Base-by-base conservation (phyloP, 2,888 invertebrate genomes). In the Erpobdella octoculata region DNA sequence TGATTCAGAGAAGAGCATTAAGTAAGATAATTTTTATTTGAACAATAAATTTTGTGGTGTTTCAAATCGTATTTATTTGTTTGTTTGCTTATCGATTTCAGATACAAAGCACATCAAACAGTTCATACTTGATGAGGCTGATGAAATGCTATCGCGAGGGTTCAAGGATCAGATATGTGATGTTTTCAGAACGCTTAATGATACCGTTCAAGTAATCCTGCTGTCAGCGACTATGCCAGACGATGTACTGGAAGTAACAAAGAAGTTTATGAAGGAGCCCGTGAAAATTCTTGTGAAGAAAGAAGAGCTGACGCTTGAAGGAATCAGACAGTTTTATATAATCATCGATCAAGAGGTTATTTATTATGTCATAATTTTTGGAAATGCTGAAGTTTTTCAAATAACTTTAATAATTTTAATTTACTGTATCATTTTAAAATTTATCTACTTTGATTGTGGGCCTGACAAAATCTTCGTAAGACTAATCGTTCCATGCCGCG, bases 161-260 rank as follows among this genome's bases (percentile, higher is more conserved):
- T 99, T 99, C 85, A 98, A 97, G 85, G 98, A 98, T 86, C 98
- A 99, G 69, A 76, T 76, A 71, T 76, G 76, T 38, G 73, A 76
- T 66, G 75, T 76, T 35, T 75, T 76, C 72, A 36, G 70, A 58
- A 71, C 71, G 18, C 65, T 76, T 28, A 70, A 66, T 8, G 59
- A 12, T n/a, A 28, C 21, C 53, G 38, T 73, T 33, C 69, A 88
- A 87, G 88, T 92, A 74, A 94, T 98, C 82, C 86, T 98, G 83
- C 86, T 99, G 74, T 98, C 97, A 76, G 98, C 98, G 81, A 99
- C 98, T 18, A 97, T 98, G 97, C 98, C 98, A 38, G 85, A 87
- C 76, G 98, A 98, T 84, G 97, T 99, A 74, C 87, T 99, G 82
- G 97, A 97, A 79, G 97, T 99, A 25, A 97, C 96, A 61, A 91